Evolutionary conservation across 1,140 invertebrate species (phyloP).

Genomic region (Physella acuta): DNA sequence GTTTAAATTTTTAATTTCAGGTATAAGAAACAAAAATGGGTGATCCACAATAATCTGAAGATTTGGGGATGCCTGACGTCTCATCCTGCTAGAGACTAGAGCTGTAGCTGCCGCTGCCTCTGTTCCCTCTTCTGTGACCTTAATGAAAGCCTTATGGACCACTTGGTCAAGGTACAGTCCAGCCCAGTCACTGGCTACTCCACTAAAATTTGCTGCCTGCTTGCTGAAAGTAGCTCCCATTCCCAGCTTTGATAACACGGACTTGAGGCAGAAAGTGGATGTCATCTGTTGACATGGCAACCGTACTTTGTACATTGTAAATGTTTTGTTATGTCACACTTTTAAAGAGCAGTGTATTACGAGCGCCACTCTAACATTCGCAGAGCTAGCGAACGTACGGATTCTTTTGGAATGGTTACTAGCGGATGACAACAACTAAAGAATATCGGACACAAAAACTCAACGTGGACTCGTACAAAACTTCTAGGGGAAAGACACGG

Average conservation of each 20-base stretch:
- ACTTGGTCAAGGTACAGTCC: slow-evolving; percentile 48
- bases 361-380: too few species aligned
- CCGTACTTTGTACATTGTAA: too few species aligned
- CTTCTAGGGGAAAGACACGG: too few species aligned
- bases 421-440: too few species aligned
- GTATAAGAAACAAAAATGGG: slow-evolving; percentile 78
- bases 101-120: slow-evolving; percentile 61
- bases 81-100: slow-evolving; percentile 64
- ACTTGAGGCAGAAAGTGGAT: slow-evolving; percentile 31
- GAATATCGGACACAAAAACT: too few species aligned
- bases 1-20: slow-evolving; percentile 59
- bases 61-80: not conserved
- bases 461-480: too few species aligned
- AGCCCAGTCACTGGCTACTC: slow-evolving; percentile 36
- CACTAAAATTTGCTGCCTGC: slow-evolving; percentile 37
- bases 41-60: slow-evolving; percentile 69
- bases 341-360: too few species aligned
- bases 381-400: too few species aligned
- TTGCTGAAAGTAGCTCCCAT: slow-evolving; percentile 34
- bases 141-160: slow-evolving; percentile 63
- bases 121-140: slow-evolving; percentile 63
- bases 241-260: slow-evolving; percentile 54
- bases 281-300: slow-evolving; percentile 23
- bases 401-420: too few species aligned
- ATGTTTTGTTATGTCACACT: too few species aligned